These are phyloP conservation scores for Scrobipalpa atriplicella DNA, from an alignment of 2,888 invertebrate species.

Conservation along the genomic window DNA sequence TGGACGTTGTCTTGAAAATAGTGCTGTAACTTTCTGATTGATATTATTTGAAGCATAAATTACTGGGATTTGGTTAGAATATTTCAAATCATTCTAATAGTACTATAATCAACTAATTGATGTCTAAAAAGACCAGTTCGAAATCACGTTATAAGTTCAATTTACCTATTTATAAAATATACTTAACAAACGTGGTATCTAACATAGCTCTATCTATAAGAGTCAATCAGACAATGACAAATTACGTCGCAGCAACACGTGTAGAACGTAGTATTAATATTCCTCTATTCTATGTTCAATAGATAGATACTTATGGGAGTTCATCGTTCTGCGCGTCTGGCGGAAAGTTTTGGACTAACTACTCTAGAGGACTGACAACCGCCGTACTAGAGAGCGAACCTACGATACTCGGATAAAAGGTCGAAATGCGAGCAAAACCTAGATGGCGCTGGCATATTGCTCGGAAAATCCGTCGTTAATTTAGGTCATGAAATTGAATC, in stretches of 20 bases:
- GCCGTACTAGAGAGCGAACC: too few relatives aligned
- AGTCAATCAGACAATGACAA: not conserved
- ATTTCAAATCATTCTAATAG: not conserved
- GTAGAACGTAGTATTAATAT: not conserved
- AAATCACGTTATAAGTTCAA: too few relatives aligned
- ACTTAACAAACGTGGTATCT: not conserved
- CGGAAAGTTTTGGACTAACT: too few relatives aligned
- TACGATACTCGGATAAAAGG: too few relatives aligned
- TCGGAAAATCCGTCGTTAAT: too few relatives aligned
- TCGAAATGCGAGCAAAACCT: too few relatives aligned
- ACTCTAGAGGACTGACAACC: too few relatives aligned
- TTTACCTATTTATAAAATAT: too few relatives aligned
- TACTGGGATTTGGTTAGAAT: not conserved
- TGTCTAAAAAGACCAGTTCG: not conserved
- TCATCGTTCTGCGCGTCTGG: not conserved
- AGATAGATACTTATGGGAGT: conserved; percentile 1
- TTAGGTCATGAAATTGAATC: too few relatives aligned
- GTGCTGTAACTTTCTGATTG: not conserved
- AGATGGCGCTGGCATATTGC: too few relatives aligned
- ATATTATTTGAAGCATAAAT: not conserved
- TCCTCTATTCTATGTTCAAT: not conserved
- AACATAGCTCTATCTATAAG: not conserved
- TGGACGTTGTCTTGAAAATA: not conserved
- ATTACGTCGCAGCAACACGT: not conserved
- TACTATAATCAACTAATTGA: not conserved